phyloP scores from a whole-genome alignment of 2,113 vertebrate genomes.

The Pavo muticus region DNA sequence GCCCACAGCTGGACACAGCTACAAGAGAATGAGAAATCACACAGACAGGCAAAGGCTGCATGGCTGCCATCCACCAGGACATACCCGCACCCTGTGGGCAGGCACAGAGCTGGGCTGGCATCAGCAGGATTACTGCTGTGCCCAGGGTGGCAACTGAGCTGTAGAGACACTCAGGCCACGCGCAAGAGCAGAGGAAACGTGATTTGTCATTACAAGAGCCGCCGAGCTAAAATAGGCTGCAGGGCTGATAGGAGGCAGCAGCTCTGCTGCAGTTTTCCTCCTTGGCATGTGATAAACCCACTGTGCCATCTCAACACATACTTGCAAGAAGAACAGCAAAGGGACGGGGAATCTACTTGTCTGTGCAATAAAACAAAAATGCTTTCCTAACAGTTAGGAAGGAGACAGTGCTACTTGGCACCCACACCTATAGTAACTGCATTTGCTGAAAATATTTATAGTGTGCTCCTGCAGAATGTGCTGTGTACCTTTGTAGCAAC shows the following conservation, averaged over 20 bases:
- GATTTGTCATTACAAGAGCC: constrained; percentile 49
- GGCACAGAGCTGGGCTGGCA: accelerated
- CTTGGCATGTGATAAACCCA: constrained; percentile 23
- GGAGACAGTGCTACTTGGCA: constrained; percentile 45
- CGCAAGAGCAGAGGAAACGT: neutral
- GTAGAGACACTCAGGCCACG: neutral
- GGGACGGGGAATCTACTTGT: neutral
- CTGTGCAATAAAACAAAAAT: constrained; percentile 28
- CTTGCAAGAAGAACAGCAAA: neutral
- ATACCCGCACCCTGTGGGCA: accelerated
- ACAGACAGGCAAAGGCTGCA: neutral
- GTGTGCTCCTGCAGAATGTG: neutral
- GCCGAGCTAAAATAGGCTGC: constrained; percentile 20
- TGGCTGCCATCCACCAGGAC: neutral
- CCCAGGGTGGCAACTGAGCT: neutral
- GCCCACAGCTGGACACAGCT: neutral
- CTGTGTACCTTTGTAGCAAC: neutral
- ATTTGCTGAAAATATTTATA: constrained; percentile 37
- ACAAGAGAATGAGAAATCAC: accelerated
- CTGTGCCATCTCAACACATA: neutral
- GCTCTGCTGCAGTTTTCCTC: constrained; percentile 23
- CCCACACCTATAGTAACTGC: neutral
- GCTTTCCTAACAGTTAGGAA: neutral
- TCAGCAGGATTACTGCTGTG: neutral
- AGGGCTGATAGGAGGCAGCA: constrained; percentile 57